Evolutionary conservation across 2,888 invertebrate species (phyloP), one percentile per base, ranked within the genome.

Genomic region (Venusia cambrica): DNA sequence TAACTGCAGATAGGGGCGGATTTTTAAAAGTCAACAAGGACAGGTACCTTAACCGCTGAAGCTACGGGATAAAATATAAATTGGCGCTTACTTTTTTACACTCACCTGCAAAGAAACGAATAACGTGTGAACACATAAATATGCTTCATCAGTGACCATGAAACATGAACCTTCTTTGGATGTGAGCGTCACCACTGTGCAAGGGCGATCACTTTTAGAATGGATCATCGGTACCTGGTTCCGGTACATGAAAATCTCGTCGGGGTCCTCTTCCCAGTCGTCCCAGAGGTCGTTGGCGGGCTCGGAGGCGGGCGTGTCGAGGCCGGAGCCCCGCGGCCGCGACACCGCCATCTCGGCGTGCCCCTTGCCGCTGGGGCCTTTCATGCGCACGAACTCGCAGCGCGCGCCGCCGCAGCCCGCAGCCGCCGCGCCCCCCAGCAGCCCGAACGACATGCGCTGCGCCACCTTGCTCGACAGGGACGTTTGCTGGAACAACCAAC

Each of bases 311-410:
- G 98, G 98, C 5, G 98, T 98, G 77, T 98, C 98, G 1, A 94
- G 94, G 1, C 98, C 98, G 6, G 95, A 95, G 59, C 94, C 95
- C 73, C 93, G 94, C 11, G 96, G 95, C 64, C 96, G 93, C n/a
- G 95, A 94, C 26, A 97, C 96, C 1, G 98, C 98, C 95, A 99
- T 97, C 88, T 99, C 98, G 0, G 98, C 98, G 83, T 97, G 96
- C 0, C 84, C 83, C 87, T 97, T 98, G 49, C 97, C 97, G 66
- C 94, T 93, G 5, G 99, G 99, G 5, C 99, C 99, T 79, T 98
- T 95, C 97, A 99, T 97, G 41, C 97, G 91, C 26, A 99, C 98
- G 88, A 98, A 99, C 87, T 99, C 99, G 66, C 98, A 96, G 35
- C 98, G 91, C 74, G 96, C 74, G 96, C 95, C 29, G 92, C 14